These are phyloP conservation scores for Coluber constrictor DNA, from an alignment of 2,797 vertebrate species.

Conservation along the genomic window DNA sequence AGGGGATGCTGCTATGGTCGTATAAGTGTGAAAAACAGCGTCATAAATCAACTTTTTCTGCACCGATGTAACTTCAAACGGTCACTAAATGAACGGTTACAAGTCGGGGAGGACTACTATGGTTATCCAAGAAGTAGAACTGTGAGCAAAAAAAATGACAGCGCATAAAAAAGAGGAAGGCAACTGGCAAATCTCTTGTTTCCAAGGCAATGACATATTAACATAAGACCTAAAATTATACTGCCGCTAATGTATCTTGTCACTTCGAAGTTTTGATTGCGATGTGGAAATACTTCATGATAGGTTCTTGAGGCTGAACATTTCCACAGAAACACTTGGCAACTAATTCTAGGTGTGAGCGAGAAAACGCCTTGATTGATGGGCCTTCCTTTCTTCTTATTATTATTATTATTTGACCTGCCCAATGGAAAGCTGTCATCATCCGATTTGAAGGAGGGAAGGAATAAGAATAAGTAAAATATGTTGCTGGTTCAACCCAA, in stretches of 20 bases:
- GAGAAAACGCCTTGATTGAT: background rate
- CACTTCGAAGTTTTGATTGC: background rate
- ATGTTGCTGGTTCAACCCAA: background rate
- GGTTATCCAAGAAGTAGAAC: background rate
- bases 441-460: background rate
- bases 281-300: slow-evolving; percentile 18
- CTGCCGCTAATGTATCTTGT: background rate
- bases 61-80: background rate
- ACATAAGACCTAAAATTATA: background rate
- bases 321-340: background rate
- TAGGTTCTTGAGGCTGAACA: slow-evolving; percentile 9
- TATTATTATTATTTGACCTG: background rate
- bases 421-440: background rate
- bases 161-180: background rate
- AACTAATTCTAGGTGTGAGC: background rate
- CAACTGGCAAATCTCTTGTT: background rate
- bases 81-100: too few species aligned
- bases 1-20: too few species aligned
- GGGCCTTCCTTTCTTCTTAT: background rate
- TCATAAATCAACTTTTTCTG: too few species aligned
- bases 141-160: slow-evolving; percentile 5
- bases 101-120: background rate
- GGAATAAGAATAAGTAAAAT: background rate
- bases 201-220: slow-evolving; percentile 1
- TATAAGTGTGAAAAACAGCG: too few species aligned